These are phyloP conservation scores for Melanotaenia maccullochi DNA, from an alignment of 2,797 vertebrate species.

Conservation along the genomic window DNA sequence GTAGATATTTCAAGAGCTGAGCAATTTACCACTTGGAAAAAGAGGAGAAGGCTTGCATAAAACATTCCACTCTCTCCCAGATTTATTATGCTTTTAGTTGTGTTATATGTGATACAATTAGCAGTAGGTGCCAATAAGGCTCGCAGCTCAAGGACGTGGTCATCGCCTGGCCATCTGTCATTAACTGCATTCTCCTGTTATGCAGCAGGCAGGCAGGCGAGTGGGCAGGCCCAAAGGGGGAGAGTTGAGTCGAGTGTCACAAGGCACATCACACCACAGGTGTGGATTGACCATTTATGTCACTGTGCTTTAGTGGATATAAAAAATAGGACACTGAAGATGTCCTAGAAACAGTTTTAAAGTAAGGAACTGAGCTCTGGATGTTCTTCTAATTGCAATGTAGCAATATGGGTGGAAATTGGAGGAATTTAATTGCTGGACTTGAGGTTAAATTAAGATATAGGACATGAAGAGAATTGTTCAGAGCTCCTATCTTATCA, in stretches of 20 bases:
- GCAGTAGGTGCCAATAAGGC: constrained; percentile 92
- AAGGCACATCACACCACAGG: constrained; percentile 78
- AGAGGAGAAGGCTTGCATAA: constrained; percentile 91
- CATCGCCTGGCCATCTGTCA: constrained; percentile 91
- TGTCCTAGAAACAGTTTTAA: constrained; percentile 59
- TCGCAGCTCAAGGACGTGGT: constrained; percentile 92
- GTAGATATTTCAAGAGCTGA: constrained; percentile 96
- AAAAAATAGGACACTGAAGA: constrained; percentile 51
- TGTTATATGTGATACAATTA: constrained; percentile 97
- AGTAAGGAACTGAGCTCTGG: constrained; percentile 22
- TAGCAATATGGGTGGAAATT: constrained; percentile 1
- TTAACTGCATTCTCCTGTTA: constrained; percentile 92
- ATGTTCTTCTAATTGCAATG: constrained; percentile 2
- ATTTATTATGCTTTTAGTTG: constrained; percentile 99
- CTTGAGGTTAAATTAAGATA: background rate
- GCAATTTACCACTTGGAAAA: constrained; percentile 95
- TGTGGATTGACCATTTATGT: constrained; percentile 63
- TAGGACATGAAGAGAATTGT: constrained; percentile 1
- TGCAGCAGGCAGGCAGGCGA: constrained; percentile 69
- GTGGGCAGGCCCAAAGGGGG: constrained; percentile 78
- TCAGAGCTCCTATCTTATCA: constrained; percentile 3
- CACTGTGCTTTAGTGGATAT: constrained; percentile 38
- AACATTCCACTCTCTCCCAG: constrained; percentile 87
- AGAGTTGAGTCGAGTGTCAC: constrained; percentile 72
- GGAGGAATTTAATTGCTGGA: background rate